A percentile compares a stretch with the other conserved stretches of the same genome.
phyloP scores from a whole-genome alignment of 2,888 invertebrate genomes.

The Ceratothoa steindachneri region DNA sequence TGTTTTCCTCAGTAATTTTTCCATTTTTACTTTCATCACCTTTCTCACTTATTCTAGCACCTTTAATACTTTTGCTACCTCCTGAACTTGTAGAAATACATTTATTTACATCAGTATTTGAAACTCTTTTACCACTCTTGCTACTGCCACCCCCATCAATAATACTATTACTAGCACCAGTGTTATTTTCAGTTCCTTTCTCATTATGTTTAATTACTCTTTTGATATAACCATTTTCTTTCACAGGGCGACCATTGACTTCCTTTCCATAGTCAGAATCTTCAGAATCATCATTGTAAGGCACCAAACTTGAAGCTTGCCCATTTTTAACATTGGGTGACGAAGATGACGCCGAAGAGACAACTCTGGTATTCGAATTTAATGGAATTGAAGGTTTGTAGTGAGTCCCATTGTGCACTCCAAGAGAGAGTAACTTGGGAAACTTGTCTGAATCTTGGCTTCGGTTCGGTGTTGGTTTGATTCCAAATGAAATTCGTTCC shows the following conservation, averaged over 20 bases:
- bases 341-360: conserved; percentile 11
- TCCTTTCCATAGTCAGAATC: conserved; percentile 26
- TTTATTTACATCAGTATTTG: neutral
- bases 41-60: conserved; percentile 15
- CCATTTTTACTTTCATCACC: neutral
- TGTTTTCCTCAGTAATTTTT: neutral
- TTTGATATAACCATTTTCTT: neutral
- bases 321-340: neutral
- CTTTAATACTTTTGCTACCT: conserved; percentile 14
- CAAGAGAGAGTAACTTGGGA: neutral
- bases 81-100: neutral
- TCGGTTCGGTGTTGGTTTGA: conserved; percentile 20
- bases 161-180: neutral
- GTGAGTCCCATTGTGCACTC: conserved; percentile 2
- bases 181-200: neutral
- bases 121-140: conserved; percentile 1
- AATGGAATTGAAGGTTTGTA: neutral
- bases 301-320: conserved; percentile 26
- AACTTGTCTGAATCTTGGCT: conserved; percentile 13
- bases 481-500: conserved; percentile 41
- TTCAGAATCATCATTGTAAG: conserved; percentile 44
- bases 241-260: neutral
- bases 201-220: no score
- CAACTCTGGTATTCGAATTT: no score
- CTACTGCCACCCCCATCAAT: neutral